Conservation (phyloP, 1,140 invertebrate species). For the Hypsibius dujardini region DNA sequence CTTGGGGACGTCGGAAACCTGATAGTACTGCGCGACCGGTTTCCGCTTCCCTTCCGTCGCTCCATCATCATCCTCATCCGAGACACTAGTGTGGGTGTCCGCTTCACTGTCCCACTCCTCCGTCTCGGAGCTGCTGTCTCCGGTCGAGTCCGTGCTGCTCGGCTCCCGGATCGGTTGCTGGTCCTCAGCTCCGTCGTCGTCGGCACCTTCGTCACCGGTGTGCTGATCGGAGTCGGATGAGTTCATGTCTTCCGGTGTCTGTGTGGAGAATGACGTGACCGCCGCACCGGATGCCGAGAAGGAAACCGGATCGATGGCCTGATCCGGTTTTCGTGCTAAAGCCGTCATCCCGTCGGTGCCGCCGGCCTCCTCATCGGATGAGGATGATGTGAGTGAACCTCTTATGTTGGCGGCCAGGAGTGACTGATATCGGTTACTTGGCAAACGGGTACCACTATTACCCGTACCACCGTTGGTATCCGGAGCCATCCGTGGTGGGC, state of each 20-base stretch:
- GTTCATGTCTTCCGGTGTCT: conserved; percentile 6
- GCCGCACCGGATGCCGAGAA: background rate
- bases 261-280: background rate
- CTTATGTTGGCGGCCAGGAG: too few species aligned
- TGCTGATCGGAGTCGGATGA: background rate
- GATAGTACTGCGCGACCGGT: background rate
- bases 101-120: conserved; percentile 16
- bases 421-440: too few species aligned
- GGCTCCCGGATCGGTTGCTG: background rate
- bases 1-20: background rate
- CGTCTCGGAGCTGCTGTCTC: background rate
- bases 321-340: too few species aligned
- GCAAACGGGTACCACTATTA: too few species aligned
- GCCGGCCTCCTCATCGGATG: too few species aligned
- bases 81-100: background rate
- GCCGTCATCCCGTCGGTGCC: too few species aligned
- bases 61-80: background rate
- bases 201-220: background rate
- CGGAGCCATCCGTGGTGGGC: too few species aligned
- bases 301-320: background rate
- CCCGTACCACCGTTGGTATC: too few species aligned
- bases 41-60: background rate
- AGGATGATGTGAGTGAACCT: too few species aligned
- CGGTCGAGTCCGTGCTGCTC: background rate
- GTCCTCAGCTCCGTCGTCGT: too few species aligned